Evolutionary conservation across 92 coral and sea anemone genomes (phyloP), one percentile per base, ranked within the genome.

Genomic region (Parazoanthus darwini): DNA sequence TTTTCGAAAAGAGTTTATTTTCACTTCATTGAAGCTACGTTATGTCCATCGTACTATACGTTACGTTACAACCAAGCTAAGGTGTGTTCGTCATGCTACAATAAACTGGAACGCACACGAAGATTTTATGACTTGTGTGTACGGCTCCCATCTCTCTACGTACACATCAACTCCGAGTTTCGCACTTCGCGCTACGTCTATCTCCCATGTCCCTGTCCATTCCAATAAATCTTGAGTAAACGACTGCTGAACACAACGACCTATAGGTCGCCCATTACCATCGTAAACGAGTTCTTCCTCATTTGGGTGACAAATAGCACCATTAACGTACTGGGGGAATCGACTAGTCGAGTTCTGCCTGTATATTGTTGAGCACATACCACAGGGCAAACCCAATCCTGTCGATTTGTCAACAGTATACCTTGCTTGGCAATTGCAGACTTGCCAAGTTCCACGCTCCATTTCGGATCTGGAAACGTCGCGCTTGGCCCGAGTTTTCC

Each of bases 221-320:
- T 90, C 88, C 14, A 90, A 68, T 72, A 90, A 51, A 8, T 81
- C 90, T 8, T 86, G 87, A 0, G 90, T 87, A 33, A 90, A 86
- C 1, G 85, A 78, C 63, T 90, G 88, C 87, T 90, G 92, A 11
- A 90, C 90, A 65, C 93, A 91, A 4, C 87, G 87, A 29, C 87
- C 87, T 15, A 70, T 71, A 9, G 68, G 13, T 6, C 71, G 51
- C 8, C 87, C 87, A 1, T 33, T 9, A 51, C 13, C 9, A 36
- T 6, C 48, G 11, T 84, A 48, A 15, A 84, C 79, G 11, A 84
- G 58, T 48, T 84, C 87, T 5, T 72, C 79, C 36, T 84, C 87
- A 35, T 48, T 84, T 18, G 87, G 87, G 74, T 84, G 87, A 33
- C 87, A 84, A 44, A 84, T 84, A 65, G 68, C 79, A 8, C 87